Conservation (phyloP, 2,888 invertebrate genomes). For the Trilocha varians region DNA sequence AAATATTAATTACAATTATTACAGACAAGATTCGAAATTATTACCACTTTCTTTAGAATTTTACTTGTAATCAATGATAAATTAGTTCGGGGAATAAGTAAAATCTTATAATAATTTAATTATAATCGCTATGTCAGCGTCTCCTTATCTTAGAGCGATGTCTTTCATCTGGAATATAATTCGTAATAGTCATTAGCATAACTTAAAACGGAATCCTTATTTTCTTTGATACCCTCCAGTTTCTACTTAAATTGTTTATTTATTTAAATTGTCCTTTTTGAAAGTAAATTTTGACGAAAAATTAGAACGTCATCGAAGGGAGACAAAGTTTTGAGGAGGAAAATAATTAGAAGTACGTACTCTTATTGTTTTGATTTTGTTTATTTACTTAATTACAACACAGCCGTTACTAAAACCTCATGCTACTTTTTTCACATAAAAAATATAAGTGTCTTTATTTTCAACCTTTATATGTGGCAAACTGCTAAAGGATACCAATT, state of each 20-base stretch:
- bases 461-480: no score
- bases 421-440: no score
- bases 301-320: neutral
- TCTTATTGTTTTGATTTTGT: neutral
- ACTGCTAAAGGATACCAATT: no score
- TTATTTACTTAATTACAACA: no score
- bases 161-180: constrained; percentile 26
- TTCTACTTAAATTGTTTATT: constrained; percentile 32
- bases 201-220: constrained; percentile 33
- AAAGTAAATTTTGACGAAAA: neutral
- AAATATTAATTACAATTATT: no score
- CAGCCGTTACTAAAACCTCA: no score
- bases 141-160: constrained; percentile 24
- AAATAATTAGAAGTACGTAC: no score
- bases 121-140: constrained; percentile 14
- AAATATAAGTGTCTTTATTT: no score
- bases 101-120: neutral
- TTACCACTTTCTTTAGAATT: no score
- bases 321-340: no score
- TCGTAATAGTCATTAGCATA: constrained; percentile 35
- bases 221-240: constrained; percentile 33
- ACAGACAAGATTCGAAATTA: no score
- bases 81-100: neutral
- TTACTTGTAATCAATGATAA: neutral
- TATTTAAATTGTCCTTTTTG: constrained; percentile 2